A percentile compares a stretch with the other conserved stretches of the same genome.
These are phyloP conservation scores for Acrocephalus arundinaceus DNA, from an alignment of 2,113 vertebrate species.

Conservation along the genomic window DNA sequence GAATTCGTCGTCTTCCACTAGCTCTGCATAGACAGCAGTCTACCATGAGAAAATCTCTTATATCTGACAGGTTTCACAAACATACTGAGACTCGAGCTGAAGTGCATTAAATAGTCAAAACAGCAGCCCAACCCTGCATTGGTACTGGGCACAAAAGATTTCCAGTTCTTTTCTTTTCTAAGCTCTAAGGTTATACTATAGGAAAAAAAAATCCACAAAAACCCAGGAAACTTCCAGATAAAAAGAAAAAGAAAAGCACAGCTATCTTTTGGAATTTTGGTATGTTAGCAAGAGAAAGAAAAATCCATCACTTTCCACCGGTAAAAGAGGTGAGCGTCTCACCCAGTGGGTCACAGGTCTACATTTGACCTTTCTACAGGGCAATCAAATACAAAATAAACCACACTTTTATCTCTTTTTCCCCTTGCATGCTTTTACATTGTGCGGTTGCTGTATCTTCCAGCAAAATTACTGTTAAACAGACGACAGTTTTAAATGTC, in stretches of 20 bases:
- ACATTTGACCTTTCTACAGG: not conserved
- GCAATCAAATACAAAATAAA: not conserved
- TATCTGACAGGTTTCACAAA: not conserved
- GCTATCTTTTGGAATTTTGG: not conserved
- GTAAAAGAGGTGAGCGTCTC: not conserved
- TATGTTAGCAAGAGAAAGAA: not conserved
- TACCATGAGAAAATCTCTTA: not conserved
- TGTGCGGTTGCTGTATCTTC: constrained; percentile 31
- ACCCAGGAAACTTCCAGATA: not conserved
- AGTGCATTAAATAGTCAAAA: not conserved
- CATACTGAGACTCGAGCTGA: not conserved
- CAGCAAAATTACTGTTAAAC: constrained; percentile 63
- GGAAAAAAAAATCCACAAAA: not conserved
- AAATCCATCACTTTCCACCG: not conserved
- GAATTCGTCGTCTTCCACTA: not conserved
- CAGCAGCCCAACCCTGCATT: not conserved
- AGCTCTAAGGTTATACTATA: not conserved
- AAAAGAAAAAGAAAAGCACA: not conserved
- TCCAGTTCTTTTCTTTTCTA: not conserved
- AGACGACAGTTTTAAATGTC: constrained; percentile 34
- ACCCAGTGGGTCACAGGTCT: not conserved
- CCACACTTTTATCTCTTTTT: not conserved
- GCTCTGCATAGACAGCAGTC: not conserved
- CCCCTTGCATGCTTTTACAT: not conserved
- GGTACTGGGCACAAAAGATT: not conserved